Evolutionary conservation across 2,888 invertebrate species (phyloP), one percentile per base, ranked within the genome.

Genomic region (Melinaea menophilus): DNA sequence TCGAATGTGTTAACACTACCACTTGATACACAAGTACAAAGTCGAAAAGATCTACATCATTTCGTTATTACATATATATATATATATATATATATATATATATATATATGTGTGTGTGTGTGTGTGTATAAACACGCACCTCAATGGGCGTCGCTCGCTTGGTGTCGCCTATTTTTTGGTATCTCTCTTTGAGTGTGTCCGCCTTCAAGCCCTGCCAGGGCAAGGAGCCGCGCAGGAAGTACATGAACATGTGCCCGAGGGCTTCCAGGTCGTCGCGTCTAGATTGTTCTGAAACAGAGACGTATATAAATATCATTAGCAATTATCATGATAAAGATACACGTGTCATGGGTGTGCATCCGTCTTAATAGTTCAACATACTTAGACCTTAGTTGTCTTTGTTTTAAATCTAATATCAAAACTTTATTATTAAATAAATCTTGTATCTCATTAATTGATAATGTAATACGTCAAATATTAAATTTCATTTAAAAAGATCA

Each of bases 241-340:
- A 99, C 99, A 99, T 99, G 93, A 99, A 99, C 99, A 99, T 99
- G 92, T 99, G 99, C 73, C 99, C 99, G 82, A 99, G 93, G 71
- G 99, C 99, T 92, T 99, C 99, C 88, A 99, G 93, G 92, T 99
- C 99, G 92, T 99, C 99, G 86, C 99, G 94, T 87, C 99, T 94
- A 83, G 99, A 99, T 94, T 99, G 99, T 92, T 99, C 99, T 96
- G 91, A 68, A 87, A 85, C 63, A 72, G 64, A 51, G 5, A 31
- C 22, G 13, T n/a, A 12, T n/a, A n/a, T n/a, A n/a, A n/a, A n/a
- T n/a, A 9, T 11, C 9, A 51, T n/a, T 31, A 51, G 22, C 22
- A 51, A 22, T 51, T 51, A 3, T 9, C 31, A 3, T 31, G 4
- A 41, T 41, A 41, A 41, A 41, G 9, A 41, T 22, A 22, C 22